These are phyloP conservation scores for Rhinopomastus cyanomelas DNA, from an alignment of 2,113 vertebrate species.

Conservation along the genomic window DNA sequence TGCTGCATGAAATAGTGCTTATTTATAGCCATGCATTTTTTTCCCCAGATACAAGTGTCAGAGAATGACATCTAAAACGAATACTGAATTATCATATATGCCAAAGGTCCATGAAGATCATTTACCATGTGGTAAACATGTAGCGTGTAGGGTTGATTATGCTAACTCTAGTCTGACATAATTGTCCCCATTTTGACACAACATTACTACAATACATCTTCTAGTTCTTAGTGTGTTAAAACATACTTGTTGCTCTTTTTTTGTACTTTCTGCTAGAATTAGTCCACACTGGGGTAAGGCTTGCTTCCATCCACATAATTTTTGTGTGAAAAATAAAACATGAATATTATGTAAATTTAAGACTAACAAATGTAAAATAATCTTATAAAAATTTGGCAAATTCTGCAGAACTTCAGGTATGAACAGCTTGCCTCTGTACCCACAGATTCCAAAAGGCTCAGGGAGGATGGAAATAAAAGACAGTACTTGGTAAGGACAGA, in stretches of 20 bases:
- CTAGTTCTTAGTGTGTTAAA: neutral
- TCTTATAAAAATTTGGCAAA: neutral
- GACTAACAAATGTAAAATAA: neutral
- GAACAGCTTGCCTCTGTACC: neutral
- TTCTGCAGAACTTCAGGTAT: neutral
- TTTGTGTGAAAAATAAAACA: neutral
- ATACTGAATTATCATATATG: neutral
- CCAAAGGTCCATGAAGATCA: neutral
- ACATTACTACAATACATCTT: neutral
- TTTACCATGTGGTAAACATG: neutral
- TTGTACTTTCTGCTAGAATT: neutral
- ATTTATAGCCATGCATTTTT: neutral
- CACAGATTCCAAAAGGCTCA: neutral
- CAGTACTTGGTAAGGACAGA: neutral
- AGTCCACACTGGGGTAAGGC: neutral
- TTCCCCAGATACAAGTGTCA: neutral
- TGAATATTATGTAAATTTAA: neutral
- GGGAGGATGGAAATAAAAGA: neutral
- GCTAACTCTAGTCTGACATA: neutral
- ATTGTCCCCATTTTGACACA: neutral
- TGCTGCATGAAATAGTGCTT: neutral
- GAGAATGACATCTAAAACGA: neutral
- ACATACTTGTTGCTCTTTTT: neutral
- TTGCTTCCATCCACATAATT: neutral
- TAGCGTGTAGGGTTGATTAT: neutral